Conservation (phyloP, 2,113 vertebrate species). For the Gallinago paraguaiae region DNA sequence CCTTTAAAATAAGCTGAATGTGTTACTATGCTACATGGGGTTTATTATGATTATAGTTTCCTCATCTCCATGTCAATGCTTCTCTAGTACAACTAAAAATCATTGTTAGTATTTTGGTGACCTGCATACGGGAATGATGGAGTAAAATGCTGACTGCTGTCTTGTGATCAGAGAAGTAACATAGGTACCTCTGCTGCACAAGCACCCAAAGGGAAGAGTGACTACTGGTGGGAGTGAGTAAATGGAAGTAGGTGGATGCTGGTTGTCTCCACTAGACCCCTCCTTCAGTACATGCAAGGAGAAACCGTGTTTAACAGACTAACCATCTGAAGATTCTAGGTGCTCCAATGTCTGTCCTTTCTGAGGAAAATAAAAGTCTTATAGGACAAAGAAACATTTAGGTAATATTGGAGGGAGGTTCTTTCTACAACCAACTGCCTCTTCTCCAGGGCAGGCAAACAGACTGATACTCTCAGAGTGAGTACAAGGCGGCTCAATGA, state of each 20-base stretch:
- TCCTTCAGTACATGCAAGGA: not conserved
- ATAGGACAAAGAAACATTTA: not conserved
- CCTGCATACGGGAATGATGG: not conserved
- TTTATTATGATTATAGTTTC: not conserved
- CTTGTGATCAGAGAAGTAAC: not conserved
- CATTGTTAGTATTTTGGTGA: not conserved
- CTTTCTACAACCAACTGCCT: not conserved
- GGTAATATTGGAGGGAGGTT: not conserved
- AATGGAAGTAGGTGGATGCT: not conserved
- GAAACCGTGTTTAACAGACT: not conserved
- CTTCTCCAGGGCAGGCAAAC: not conserved
- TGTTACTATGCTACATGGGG: not conserved
- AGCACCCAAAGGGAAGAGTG: not conserved
- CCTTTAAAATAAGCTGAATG: not conserved
- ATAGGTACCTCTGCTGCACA: not conserved
- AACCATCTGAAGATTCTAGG: not conserved
- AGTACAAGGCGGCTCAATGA: conserved; percentile 31
- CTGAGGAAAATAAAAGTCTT: not conserved
- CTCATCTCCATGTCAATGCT: not conserved
- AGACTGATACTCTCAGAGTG: not conserved
- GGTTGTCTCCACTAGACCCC: not conserved
- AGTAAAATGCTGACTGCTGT: not conserved
- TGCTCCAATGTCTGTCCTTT: not conserved
- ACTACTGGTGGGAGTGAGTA: not conserved
- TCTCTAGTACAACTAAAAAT: not conserved